Percentiles rank a stretch among this genome's conserved stretches.
Evolutionary conservation across 2,797 vertebrate species (phyloP).

Genomic region (Urosaurus nigricauda): DNA sequence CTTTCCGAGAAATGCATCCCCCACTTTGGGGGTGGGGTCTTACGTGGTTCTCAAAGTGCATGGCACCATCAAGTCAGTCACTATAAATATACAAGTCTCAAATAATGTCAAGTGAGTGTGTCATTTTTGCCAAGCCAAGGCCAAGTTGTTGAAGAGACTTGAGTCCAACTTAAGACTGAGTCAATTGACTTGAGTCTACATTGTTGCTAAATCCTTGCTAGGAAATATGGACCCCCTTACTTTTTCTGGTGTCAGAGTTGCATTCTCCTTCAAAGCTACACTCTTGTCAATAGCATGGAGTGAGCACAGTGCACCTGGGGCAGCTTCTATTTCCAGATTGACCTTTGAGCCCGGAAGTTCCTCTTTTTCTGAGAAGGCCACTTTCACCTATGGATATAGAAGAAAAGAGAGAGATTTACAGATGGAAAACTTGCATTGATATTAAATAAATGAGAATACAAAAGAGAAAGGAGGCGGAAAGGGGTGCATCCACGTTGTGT

Average conservation of each 20-base stretch:
- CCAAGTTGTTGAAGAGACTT: no score
- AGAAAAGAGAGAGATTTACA: background rate
- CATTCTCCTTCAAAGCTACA: slow-evolving; percentile 77
- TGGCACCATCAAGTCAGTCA: no score
- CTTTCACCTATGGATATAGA: slow-evolving; percentile 79
- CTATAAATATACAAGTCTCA: no score
- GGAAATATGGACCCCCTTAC: slow-evolving; percentile 73
- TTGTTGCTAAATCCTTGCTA: no score
- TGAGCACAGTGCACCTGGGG: slow-evolving; percentile 86
- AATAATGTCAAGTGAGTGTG: no score
- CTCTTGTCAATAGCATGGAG: slow-evolving; percentile 87
- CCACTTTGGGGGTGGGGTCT: no score
- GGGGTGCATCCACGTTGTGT: background rate
- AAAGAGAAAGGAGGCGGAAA: background rate
- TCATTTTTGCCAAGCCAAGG: no score
- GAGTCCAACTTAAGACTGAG: no score
- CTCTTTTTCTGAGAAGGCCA: slow-evolving; percentile 81
- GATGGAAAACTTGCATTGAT: background rate
- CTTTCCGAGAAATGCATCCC: no score
- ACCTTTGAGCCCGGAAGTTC: slow-evolving; percentile 81
- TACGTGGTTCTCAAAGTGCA: no score
- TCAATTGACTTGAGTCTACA: no score
- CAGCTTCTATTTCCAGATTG: slow-evolving; percentile 79
- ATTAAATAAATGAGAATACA: background rate
- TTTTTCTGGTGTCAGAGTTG: slow-evolving; percentile 72